A percentile compares a stretch with the other conserved stretches of the same genome.
phyloP scores from a whole-genome alignment of 2,797 vertebrate species.

The Sebastes variabilis region DNA sequence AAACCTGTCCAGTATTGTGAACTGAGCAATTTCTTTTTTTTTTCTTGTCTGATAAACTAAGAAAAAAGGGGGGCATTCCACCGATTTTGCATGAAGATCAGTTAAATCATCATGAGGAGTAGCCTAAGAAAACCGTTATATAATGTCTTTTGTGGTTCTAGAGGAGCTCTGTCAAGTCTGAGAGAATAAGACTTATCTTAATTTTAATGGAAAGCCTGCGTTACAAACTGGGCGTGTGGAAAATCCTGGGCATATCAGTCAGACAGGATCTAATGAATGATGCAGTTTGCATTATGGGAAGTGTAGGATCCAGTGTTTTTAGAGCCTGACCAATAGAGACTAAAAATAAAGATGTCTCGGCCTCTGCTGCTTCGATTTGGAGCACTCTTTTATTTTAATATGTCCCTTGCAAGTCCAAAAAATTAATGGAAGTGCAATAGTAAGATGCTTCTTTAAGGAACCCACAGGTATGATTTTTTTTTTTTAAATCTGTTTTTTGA shows the following conservation, averaged over 20 bases:
- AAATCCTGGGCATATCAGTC: not conserved
- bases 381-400: not conserved
- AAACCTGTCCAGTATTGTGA: not conserved
- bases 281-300: not conserved
- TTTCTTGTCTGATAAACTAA: not conserved
- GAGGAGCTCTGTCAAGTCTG: not conserved
- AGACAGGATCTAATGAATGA: not conserved
- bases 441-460: not conserved
- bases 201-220: not conserved
- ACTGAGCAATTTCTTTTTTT: not conserved
- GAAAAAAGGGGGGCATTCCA: not conserved
- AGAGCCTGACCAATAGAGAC: not conserved
- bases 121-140: not conserved
- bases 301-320: not conserved
- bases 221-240: not conserved
- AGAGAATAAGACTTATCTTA: not conserved
- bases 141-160: not conserved
- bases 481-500: not conserved
- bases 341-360: accelerated
- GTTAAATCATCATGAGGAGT: not conserved
- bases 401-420: not conserved
- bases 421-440: not conserved
- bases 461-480: not conserved
- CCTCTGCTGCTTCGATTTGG: not conserved
- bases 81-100: not conserved